phyloP scores from a whole-genome alignment of 1,140 invertebrate genomes.

The Drosophila malerkotliana region DNA sequence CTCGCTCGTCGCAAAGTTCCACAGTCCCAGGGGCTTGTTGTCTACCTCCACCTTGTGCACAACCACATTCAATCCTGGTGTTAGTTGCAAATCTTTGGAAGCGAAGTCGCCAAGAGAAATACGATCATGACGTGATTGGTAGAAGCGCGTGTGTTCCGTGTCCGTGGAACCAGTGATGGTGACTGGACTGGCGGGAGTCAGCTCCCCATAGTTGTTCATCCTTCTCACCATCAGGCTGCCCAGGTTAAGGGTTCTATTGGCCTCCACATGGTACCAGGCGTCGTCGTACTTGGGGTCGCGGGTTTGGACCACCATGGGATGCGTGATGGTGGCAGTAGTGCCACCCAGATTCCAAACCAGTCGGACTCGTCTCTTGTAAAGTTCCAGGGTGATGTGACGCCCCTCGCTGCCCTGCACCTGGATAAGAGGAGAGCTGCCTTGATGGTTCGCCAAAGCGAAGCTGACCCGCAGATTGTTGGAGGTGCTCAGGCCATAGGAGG shows the following conservation, averaged over 20 bases:
- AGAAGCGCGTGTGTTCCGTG: slow-evolving; percentile 75
- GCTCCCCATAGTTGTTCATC: slow-evolving; percentile 77
- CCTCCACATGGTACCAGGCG: slow-evolving; percentile 90
- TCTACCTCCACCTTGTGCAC: slow-evolving; percentile 91
- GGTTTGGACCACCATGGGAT: slow-evolving; percentile 86
- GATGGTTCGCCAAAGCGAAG: slow-evolving; percentile 86
- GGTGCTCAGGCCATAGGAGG: slow-evolving; percentile 87
- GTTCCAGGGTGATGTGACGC: slow-evolving; percentile 92
- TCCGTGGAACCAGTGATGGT: slow-evolving; percentile 64
- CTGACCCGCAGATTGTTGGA: slow-evolving; percentile 89
- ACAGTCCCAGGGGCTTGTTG: slow-evolving; percentile 91
- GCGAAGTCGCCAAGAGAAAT: slow-evolving; percentile 87
- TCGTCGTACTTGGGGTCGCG: slow-evolving; percentile 87
- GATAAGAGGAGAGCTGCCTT: slow-evolving; percentile 82
- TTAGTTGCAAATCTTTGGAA: slow-evolving; percentile 82
- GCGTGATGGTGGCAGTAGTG: slow-evolving; percentile 87
- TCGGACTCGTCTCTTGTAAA: slow-evolving; percentile 90
- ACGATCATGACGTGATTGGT: slow-evolving; percentile 83
- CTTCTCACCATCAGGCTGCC: slow-evolving; percentile 72
- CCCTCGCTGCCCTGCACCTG: slow-evolving; percentile 84
- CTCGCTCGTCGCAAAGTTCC: slow-evolving; percentile 90
- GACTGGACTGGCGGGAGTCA: slow-evolving; percentile 47
- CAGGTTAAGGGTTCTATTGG: slow-evolving; percentile 86
- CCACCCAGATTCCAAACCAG: slow-evolving; percentile 92
- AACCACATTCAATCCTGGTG: slow-evolving; percentile 88